Evolutionary conservation across 2,113 vertebrate genomes (phyloP).

Genomic region (Microcebus murinus): DNA sequence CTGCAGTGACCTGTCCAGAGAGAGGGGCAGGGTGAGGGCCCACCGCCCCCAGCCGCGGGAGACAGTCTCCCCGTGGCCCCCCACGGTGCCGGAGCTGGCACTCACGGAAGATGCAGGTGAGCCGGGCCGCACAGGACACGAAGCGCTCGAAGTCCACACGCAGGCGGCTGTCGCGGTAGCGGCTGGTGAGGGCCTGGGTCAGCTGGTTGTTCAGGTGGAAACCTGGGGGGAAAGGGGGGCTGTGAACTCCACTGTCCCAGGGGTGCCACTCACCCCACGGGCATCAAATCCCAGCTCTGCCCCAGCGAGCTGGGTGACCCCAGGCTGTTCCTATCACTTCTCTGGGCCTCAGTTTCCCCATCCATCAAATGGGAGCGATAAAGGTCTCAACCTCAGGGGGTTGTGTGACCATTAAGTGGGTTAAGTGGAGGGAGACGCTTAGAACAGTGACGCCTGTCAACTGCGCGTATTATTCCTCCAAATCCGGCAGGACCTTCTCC

Average conservation of each 20-base stretch:
- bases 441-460: rapidly evolving
- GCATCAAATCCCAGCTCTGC: not conserved
- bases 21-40: not conserved
- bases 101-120: conserved; percentile 74
- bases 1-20: conserved; percentile 71
- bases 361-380: not conserved
- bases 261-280: not conserved
- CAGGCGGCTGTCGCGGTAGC: conserved; percentile 72
- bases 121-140: conserved; percentile 57
- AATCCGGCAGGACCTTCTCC: not conserved
- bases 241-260: not conserved
- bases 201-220: conserved; percentile 80
- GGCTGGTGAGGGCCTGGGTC: conserved; percentile 75
- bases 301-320: not conserved
- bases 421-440: too few species aligned
- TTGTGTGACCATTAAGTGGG: not conserved
- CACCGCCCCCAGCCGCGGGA: rapidly evolving
- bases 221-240: not conserved
- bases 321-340: not conserved
- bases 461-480: rapidly evolving
- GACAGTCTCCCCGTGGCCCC: rapidly evolving
- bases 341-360: not conserved
- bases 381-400: not conserved
- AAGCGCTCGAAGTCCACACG: conserved; percentile 71
- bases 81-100: rapidly evolving